Evolutionary conservation across 2,113 vertebrate genomes (phyloP).

Genomic region (Hydrolagus affinis): DNA sequence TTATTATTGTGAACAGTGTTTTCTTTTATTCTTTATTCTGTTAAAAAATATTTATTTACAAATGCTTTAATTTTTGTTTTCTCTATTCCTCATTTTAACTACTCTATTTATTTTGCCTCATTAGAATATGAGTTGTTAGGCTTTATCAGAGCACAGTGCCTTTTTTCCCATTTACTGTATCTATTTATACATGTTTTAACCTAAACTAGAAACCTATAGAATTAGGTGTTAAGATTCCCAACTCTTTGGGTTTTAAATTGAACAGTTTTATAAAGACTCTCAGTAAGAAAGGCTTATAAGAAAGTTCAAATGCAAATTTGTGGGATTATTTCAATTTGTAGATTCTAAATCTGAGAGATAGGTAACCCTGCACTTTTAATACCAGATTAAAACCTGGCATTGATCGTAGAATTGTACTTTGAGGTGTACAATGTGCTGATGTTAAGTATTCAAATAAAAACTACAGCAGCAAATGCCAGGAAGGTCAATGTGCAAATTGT

Average conservation of each 20-base stretch:
- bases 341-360: neutral
- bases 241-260: too few relatives aligned
- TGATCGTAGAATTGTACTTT: neutral
- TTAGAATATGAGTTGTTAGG: neutral
- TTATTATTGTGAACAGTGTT: too few relatives aligned
- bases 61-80: neutral
- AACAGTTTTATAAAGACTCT: neutral
- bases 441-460: neutral
- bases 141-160: neutral
- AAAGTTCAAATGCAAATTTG: neutral
- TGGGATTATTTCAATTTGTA: neutral
- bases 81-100: neutral
- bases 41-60: neutral
- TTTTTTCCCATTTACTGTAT: conserved; percentile 1
- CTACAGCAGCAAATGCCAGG: neutral
- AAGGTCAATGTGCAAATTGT: neutral
- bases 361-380: too few relatives aligned
- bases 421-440: neutral
- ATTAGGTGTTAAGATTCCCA: neutral
- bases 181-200: neutral
- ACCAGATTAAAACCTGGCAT: neutral
- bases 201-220: neutral
- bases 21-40: too few relatives aligned
- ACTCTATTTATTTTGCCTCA: too few relatives aligned
- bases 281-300: too few relatives aligned